phyloP scores from a whole-genome alignment of 2,888 invertebrate species.

The Lypha dubia region DNA sequence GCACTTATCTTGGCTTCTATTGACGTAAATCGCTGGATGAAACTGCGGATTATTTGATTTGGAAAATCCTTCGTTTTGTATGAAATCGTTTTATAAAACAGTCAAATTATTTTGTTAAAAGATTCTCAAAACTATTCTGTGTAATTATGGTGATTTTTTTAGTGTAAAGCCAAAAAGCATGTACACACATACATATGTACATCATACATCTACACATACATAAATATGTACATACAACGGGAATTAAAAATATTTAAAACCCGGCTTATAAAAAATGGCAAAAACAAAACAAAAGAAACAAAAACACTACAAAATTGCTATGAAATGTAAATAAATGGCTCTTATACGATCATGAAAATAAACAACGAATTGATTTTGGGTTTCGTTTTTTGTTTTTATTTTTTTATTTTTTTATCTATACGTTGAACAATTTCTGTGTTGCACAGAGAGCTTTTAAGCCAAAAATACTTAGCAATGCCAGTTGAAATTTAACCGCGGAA shows the following conservation, averaged over 20 bases:
- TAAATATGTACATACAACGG: background rate
- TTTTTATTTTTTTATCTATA: constrained; percentile 50
- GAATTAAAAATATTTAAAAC: constrained; percentile 46
- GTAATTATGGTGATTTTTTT: background rate
- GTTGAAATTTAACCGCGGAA: constrained; percentile 73
- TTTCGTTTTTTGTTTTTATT: constrained; percentile 54
- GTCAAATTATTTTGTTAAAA: background rate
- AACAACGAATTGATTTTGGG: constrained; percentile 68
- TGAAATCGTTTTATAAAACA: no score
- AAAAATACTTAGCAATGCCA: constrained; percentile 67
- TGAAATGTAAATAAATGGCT: constrained; percentile 50
- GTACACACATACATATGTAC: background rate
- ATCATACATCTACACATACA: no score
- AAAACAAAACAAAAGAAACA: constrained; percentile 37
- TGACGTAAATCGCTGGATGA: no score
- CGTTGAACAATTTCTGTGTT: constrained; percentile 49
- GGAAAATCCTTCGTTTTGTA: no score
- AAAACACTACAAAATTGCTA: constrained; percentile 50
- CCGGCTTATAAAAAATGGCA: constrained; percentile 65
- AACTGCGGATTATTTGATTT: no score
- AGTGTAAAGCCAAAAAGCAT: background rate
- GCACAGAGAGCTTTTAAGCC: constrained; percentile 68
- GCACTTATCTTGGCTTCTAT: no score
- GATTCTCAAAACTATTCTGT: background rate
- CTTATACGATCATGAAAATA: constrained; percentile 35